Percentiles rank a stretch among this genome's conserved stretches.
Evolutionary conservation across 2,888 invertebrate genomes (phyloP).

Genomic region (Hemistola chrysoprasaria): DNA sequence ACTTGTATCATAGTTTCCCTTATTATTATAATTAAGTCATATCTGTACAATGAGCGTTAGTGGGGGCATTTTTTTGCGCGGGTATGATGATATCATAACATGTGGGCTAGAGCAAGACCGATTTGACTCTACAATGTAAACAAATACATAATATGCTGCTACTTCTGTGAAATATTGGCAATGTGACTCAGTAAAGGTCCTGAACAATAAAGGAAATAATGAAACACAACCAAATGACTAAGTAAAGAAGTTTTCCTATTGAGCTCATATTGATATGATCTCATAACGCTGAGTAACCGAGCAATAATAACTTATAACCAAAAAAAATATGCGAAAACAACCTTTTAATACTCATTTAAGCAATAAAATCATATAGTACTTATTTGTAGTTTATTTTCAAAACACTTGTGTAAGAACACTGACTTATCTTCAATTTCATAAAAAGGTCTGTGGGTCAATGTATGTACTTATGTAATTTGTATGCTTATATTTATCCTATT

Average conservation of each 20-base stretch:
- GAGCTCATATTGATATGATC: constrained; percentile 13
- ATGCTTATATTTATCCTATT: no score
- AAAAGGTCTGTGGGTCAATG: no score
- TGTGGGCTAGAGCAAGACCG: constrained; percentile 41
- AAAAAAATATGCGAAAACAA: no score
- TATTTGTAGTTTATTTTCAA: no score
- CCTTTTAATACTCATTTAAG: no score
- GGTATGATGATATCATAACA: constrained; percentile 52
- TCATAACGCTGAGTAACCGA: constrained; percentile 12
- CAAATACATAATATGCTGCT: constrained; percentile 16
- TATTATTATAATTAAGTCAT: background rate
- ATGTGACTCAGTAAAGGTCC: background rate
- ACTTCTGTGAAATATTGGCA: constrained; percentile 4
- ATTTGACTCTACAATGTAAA: constrained; percentile 27
- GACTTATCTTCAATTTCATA: no score
- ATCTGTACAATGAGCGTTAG: constrained; percentile 4
- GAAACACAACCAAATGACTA: constrained; percentile 12
- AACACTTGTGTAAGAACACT: no score
- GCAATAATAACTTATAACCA: background rate
- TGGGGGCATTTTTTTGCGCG: constrained; percentile 39
- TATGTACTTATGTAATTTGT: no score
- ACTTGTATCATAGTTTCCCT: no score
- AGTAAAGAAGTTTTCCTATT: constrained; percentile 13
- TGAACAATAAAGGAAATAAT: constrained; percentile 8
- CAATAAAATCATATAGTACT: no score